phyloP scores from a whole-genome alignment of 2,888 invertebrate genomes.

The Rhogogaster chlorosoma region DNA sequence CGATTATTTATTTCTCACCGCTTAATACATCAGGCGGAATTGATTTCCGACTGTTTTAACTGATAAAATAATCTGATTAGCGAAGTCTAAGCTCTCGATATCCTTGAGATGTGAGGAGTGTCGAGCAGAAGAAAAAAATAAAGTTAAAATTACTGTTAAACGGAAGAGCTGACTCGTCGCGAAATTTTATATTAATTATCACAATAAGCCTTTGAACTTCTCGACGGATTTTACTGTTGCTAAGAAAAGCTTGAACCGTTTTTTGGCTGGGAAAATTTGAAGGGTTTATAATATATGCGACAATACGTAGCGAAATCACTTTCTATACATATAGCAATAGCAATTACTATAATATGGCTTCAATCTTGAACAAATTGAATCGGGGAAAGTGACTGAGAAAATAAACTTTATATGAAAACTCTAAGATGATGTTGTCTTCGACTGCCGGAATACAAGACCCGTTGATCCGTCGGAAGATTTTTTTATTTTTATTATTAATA shows the following conservation, averaged over 20 bases:
- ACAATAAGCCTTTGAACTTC: too few species aligned
- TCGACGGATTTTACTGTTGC: too few species aligned
- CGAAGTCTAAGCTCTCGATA: too few species aligned
- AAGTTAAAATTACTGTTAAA: too few species aligned
- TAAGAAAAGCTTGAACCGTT: too few species aligned
- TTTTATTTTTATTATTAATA: not conserved
- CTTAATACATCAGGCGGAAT: not conserved
- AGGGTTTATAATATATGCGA: too few species aligned
- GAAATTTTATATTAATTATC: too few species aligned
- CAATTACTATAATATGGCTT: too few species aligned
- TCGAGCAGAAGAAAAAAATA: not conserved
- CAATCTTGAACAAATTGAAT: not conserved
- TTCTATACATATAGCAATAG: too few species aligned
- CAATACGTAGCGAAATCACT: too few species aligned
- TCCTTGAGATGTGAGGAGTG: not conserved
- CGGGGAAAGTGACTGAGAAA: not conserved
- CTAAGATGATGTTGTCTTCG: slow-evolving; percentile 1
- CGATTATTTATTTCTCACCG: not conserved
- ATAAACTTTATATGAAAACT: not conserved
- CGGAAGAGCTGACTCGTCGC: too few species aligned
- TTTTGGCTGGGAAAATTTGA: too few species aligned
- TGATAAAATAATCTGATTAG: slow-evolving; percentile 1
- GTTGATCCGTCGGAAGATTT: not conserved
- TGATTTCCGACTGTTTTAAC: not conserved
- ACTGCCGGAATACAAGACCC: not conserved